Base-by-base conservation (phyloP, 2,113 vertebrate genomes). In the Sceloporus tristichus region DNA sequence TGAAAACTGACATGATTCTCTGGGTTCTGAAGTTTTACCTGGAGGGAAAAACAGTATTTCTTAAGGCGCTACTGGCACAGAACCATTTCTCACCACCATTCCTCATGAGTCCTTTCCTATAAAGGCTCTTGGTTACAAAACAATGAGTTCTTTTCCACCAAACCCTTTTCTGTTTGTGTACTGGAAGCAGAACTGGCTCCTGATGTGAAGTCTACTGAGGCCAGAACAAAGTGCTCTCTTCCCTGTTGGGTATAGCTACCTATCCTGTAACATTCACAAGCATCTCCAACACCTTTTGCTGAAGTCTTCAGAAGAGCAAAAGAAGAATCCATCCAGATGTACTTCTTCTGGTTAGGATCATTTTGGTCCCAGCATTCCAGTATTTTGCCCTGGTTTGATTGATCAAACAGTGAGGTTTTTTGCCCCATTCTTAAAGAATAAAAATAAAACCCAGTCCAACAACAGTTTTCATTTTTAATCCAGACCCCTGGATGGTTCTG, bases 291-390 rank as follows among this genome's bases (percentile, higher is more conserved):
- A 5, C 84, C 29, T 56, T 9, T 59, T 78, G 77, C 1, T 53
- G 62, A 82, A 92, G 89, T 14, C 74, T 90, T 81, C 65, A 42
- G 40, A 90, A 90, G 82, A 86, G 88, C 23, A 23, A 83, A 90
- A 90, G 0, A 0, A 42, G 79, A 16, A 86, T 87, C 85, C 79
- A 74, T 83, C 91, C 86, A 21, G 40, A 38, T 73, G 82, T 25
- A 42, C 89, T 86, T 8, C 0, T 3, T 89, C 83, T 68, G 4
- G 8, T 56, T 25, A 89, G 5, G 91, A 91, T 70, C 1, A 48
- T 84, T 91, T 81, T 54, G 90, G 93, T 93, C 92, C 93, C 93
- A 93, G 89, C 89, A 84, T 54, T 56, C 81, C 38, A 66, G 40
- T 68, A 53, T 34, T 1, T 66, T 90, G 92, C 91, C 90, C 80